Conservation (phyloP, 1,140 invertebrate genomes). For the Magallana gigas region DNA sequence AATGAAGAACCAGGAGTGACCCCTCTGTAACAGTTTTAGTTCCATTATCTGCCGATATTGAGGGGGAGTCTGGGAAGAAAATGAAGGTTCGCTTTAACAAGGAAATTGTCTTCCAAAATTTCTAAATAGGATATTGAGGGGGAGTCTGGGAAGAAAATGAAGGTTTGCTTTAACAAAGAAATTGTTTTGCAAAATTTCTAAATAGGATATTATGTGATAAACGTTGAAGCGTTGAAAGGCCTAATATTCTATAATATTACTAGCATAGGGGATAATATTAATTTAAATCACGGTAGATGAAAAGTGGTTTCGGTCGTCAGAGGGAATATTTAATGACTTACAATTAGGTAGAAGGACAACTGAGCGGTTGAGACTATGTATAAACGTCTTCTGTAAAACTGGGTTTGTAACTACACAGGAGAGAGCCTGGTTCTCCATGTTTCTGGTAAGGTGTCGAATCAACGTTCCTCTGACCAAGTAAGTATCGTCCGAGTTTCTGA, state of each 20-base stretch:
- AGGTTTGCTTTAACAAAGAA: background rate
- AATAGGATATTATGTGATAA: background rate
- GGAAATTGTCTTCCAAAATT: too few species aligned
- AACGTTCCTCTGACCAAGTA: conserved; percentile 48
- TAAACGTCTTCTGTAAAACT: conserved; percentile 45
- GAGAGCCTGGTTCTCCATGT: conserved; percentile 53
- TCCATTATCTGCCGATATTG: conserved; percentile 43
- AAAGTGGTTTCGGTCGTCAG: background rate
- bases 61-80: conserved; percentile 56
- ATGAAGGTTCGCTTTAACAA: background rate
- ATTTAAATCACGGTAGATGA: background rate
- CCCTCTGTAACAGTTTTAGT: conserved; percentile 37
- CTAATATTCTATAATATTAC: too few species aligned
- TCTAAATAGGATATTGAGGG: conserved; percentile 37
- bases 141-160: conserved; percentile 52
- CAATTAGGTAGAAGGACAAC: conserved; percentile 57
- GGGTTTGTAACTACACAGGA: conserved; percentile 59
- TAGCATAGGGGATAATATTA: too few species aligned
- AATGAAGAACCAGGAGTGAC: conserved; percentile 46
- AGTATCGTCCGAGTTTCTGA: conserved; percentile 52
- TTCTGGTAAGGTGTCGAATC: conserved; percentile 36
- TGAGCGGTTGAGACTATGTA: conserved; percentile 14
- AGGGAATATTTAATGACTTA: conserved; percentile 45
- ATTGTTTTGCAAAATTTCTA: too few species aligned
- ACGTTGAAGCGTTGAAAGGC: too few species aligned